Conservation (phyloP, 1,140 invertebrate genomes). For the Elysia chlorotica region DNA sequence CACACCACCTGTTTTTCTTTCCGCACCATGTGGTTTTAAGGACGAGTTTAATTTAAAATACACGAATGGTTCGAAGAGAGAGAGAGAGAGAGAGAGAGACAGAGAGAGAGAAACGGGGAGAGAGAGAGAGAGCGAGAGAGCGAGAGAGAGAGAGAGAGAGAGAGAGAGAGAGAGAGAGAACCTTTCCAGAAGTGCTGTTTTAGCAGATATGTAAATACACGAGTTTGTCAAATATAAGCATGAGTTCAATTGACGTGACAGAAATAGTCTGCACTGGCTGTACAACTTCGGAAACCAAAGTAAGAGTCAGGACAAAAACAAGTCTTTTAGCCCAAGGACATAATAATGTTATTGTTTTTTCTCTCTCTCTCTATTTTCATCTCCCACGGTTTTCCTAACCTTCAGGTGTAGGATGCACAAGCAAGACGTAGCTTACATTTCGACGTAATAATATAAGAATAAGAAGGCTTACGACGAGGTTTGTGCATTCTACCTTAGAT, state of each 20-base stretch:
- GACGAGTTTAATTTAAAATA: background rate
- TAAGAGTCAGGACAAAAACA: no score
- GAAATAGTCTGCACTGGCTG: no score
- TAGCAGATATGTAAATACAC: background rate
- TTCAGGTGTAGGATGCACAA: no score
- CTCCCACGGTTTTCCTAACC: no score
- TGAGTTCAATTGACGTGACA: background rate
- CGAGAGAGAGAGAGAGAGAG: conserved; percentile 6
- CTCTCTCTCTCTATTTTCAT: no score
- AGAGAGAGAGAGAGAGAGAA: background rate
- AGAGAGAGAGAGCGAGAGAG: background rate
- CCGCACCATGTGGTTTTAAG: background rate
- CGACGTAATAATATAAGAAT: no score
- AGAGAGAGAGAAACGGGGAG: background rate
- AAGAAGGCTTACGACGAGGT: no score
- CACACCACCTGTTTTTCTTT: background rate
- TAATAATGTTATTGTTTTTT: no score
- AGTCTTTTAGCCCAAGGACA: no score
- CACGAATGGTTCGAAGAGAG: background rate
- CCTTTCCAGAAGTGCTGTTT: background rate
- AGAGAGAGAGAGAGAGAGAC: background rate
- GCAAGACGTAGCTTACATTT: no score
- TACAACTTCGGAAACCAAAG: no score
- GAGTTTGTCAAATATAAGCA: background rate
- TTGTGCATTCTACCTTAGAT: no score